Percentiles rank a stretch among this genome's conserved stretches.
Conservation (phyloP, 2,113 vertebrate genomes). For the Synchiropus splendidus region DNA sequence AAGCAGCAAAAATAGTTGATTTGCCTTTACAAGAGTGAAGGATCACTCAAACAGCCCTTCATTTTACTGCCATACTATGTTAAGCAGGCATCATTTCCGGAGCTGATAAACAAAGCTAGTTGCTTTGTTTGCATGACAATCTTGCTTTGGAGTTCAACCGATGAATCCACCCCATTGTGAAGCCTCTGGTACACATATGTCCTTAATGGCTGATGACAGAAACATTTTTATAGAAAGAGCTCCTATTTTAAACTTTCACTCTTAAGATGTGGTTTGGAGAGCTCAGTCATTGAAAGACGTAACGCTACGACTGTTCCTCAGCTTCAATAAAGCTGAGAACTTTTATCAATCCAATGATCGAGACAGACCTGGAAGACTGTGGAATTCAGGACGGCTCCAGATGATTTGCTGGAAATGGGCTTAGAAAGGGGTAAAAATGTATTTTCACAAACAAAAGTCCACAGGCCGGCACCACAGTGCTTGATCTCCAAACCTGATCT, state of each 20-base stretch:
- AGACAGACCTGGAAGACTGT: conserved; percentile 28
- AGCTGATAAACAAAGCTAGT: too few species aligned
- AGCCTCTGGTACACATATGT: too few species aligned
- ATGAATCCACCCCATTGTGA: too few species aligned
- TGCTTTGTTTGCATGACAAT: too few species aligned
- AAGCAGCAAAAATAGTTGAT: too few species aligned
- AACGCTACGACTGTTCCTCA: conserved; percentile 11
- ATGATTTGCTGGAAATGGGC: conserved; percentile 38
- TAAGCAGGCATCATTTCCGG: too few species aligned
- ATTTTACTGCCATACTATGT: too few species aligned
- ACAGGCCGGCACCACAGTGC: conserved; percentile 22
- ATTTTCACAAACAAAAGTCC: conserved; percentile 35
- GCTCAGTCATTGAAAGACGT: conserved; percentile 18
- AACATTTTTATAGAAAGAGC: too few species aligned
- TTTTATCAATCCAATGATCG: conserved; percentile 42
- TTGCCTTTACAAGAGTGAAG: too few species aligned
- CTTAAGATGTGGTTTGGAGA: conserved; percentile 27
- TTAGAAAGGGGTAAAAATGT: conserved; percentile 47
- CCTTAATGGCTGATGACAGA: conserved; percentile 2
- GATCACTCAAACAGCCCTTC: too few species aligned
- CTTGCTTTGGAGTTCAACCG: too few species aligned
- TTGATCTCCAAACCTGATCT: conserved; percentile 28
- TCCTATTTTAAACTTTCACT: too few species aligned
- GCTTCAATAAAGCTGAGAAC: conserved; percentile 31
- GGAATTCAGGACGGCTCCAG: conserved; percentile 37